Evolutionary conservation across 2,113 vertebrate species (phyloP), one percentile per base, ranked within the genome.

Genomic region (Zootoca vivipara): DNA sequence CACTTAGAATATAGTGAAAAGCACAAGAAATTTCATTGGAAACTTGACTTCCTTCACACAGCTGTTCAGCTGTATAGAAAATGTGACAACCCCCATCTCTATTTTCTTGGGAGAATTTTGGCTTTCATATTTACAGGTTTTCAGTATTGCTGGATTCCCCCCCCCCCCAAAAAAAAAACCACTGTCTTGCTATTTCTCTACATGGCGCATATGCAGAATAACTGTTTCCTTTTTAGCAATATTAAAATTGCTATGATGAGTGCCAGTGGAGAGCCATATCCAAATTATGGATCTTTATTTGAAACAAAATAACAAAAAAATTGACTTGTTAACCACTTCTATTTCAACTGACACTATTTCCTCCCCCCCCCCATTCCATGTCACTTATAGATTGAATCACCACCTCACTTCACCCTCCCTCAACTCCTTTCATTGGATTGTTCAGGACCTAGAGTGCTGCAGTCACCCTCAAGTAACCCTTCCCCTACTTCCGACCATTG

Each of bases 1-100:
- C 96, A 96, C 96, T 97, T 97, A 96, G 92, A 97, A 97, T 97
- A 97, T 97, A 96, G 94, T 95, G 58, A 93, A 97, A 97, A 96
- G 90, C 93, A 30, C 33, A 91, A 93, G 80, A 94, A 93, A 91
- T 85, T 82, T 87, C 83, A 86, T 90, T 82, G 38, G 88, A 95
- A 94, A 96, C 95, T 96, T 96, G 93, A 96, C 94, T 96, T 96
- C 89, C 85, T 72, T 93, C 86, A 85, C 89, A 94, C 91, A 94
- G 96, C 96, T 97, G 96, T 97, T 96, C 95, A 93, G 92, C 85
- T 93, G 6, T 87, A 89, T 91, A 95, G 94, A 94, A 94, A 88
- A 89, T 93, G 92, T 90, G 89, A 7, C 88, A 93, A 90, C 90
- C 82, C 90, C 89, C 82, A 13, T 62, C 33, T 91, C 82, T 77